Evolutionary conservation across 2,113 vertebrate species (phyloP).

Genomic region (Nothobranchius furzeri): DNA sequence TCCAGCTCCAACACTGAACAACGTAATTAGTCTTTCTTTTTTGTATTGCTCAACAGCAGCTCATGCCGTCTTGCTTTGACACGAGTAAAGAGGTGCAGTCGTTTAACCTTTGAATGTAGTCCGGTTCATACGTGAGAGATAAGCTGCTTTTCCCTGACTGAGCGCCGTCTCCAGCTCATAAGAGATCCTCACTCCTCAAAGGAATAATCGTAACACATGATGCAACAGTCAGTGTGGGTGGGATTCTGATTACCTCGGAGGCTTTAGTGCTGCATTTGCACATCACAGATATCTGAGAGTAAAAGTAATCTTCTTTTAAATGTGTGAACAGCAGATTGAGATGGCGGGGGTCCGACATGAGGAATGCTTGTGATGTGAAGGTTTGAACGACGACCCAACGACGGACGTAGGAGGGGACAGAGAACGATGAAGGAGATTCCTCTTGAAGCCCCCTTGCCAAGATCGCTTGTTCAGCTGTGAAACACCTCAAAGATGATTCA

Average conservation of each 20-base stretch:
- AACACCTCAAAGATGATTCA: background rate
- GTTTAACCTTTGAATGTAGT: conserved; percentile 40
- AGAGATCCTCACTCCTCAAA: conserved; percentile 28
- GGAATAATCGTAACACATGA: conserved; percentile 44
- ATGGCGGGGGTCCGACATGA: conserved; percentile 12
- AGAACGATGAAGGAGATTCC: conserved; percentile 16
- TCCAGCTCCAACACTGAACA: conserved; percentile 5
- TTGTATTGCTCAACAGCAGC: conserved; percentile 29
- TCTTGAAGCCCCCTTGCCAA: conserved; percentile 16
- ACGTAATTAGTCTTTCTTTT: conserved; percentile 26
- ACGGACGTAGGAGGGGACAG: conserved; percentile 19
- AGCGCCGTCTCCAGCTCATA: background rate
- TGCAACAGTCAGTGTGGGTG: conserved; percentile 54
- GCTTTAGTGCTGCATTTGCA: conserved; percentile 35
- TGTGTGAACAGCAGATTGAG: conserved; percentile 13
- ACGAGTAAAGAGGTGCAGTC: conserved; percentile 23
- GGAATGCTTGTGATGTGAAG: conserved; percentile 8
- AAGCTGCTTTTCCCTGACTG: conserved; percentile 16
- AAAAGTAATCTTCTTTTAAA: conserved; percentile 23
- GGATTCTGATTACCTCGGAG: conserved; percentile 49
- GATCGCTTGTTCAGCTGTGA: background rate
- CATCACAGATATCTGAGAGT: conserved; percentile 37
- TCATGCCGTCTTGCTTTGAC: conserved; percentile 18
- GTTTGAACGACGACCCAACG: conserved; percentile 1
- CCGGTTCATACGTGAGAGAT: conserved; percentile 11